phyloP scores from a whole-genome alignment of 2,888 invertebrate species.

The Sturmia bella region DNA sequence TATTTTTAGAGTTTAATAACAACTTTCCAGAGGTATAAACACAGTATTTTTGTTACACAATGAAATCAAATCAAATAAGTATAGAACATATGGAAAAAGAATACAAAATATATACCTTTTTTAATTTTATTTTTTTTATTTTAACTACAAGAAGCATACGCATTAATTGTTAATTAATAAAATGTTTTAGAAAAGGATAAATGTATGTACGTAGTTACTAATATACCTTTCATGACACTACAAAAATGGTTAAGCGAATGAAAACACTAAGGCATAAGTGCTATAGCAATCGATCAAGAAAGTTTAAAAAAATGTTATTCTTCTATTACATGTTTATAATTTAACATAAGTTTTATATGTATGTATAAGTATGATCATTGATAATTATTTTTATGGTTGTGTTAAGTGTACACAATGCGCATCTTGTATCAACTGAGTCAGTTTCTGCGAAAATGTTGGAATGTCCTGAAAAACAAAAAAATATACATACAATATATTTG shows the following conservation, averaged over 20 bases:
- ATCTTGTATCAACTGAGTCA: slow-evolving; percentile 81
- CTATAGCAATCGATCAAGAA: slow-evolving; percentile 19
- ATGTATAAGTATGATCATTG: slow-evolving; percentile 24
- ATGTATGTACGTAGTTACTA: slow-evolving; percentile 21
- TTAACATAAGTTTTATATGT: slow-evolving; percentile 43
- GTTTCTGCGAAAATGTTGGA: slow-evolving; percentile 82
- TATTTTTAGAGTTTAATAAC: slow-evolving; percentile 31
- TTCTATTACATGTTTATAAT: slow-evolving; percentile 32
- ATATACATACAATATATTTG: slow-evolving; percentile 24
- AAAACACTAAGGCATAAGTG: slow-evolving; percentile 27
- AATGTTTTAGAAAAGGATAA: slow-evolving; percentile 17
- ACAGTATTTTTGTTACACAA: slow-evolving; percentile 55
- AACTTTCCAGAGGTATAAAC: slow-evolving; percentile 41
- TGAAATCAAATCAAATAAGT: slow-evolving; percentile 39
- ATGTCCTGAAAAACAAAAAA: slow-evolving; percentile 77
- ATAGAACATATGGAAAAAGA: slow-evolving; percentile 33
- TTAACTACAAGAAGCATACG: slow-evolving; percentile 46
- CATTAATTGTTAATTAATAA: slow-evolving; percentile 36
- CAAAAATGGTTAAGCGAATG: slow-evolving; percentile 16
- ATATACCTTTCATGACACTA: slow-evolving; percentile 42
- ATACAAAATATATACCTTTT: slow-evolving; percentile 46
- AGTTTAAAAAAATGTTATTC: slow-evolving; percentile 32
- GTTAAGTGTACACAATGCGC: slow-evolving; percentile 79
- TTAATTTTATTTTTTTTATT: slow-evolving; percentile 56
- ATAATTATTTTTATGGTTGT: slow-evolving; percentile 65